Base-by-base conservation (phyloP, 1,140 invertebrate species). In the Spodoptera frugiperda region DNA sequence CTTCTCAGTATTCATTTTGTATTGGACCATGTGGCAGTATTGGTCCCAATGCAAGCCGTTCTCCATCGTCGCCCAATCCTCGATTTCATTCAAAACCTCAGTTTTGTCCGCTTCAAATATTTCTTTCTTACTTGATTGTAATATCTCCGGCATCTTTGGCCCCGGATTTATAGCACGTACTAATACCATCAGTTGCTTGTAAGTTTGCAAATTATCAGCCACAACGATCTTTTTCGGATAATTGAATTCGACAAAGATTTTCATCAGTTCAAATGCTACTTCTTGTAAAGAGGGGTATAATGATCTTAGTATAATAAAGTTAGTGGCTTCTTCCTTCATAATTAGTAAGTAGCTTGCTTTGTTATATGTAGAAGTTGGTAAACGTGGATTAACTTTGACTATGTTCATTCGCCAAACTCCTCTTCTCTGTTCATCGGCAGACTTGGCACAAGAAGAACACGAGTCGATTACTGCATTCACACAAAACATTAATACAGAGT, bases 241-340 rank as follows among this genome's bases (percentile, higher is more conserved):
- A 12, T 33, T 25, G n/a, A 63, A 63, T 63, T 63, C 59, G 1
- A 33, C 44, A 15, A 63, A 63, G 10, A 63, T 17, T 44, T 19
- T 63, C 33, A 44, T 12, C 9, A 63, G 10, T 15, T 63, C 59
- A 1, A 63, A 30, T 1, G 33, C 15, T 1, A 44, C 9, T 63
- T 19, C 59, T 11, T 44, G 6, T 1, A 4, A 17, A 1, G 8
- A 17, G 15, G 39, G 30, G 10, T 11, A 63, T 0, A 63, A 3
- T 17, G 59, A 2, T 44, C 59, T 39, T 3, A 63, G 10, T 12
- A 63, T 33, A 10, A 63, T 1, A 44, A 63, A 63, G 33, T 63
- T 44, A 0, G 59, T 44, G 6, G n/a, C 9, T 0, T 44, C 33
- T 4, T 63, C 33, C 33, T 44, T 63, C 12, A 44, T 19, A 17